Percentiles rank a stretch among this genome's conserved stretches.
These are phyloP conservation scores for Hermaeophaga mercurialis DNA, from an alignment of 2,888 invertebrate genomes.

Conservation along the genomic window DNA sequence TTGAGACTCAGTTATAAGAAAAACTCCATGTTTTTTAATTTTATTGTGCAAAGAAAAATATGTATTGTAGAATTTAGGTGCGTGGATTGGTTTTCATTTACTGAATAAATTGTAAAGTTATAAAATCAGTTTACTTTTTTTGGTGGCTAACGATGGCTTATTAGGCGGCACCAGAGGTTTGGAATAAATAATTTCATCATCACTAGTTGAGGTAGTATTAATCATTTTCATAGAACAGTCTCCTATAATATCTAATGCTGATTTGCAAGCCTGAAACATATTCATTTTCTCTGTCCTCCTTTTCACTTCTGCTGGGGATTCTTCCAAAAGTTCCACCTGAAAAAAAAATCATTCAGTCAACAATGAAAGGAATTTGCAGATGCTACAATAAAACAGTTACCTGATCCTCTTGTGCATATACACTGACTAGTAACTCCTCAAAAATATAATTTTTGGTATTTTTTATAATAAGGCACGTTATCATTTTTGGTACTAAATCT, in stretches of 20 bases:
- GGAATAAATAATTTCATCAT: conserved; percentile 19
- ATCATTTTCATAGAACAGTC: conserved; percentile 84
- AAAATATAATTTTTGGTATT: conserved; percentile 97
- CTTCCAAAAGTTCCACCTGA: conserved; percentile 96
- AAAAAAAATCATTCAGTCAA: conserved; percentile 18
- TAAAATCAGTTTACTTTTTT: conserved; percentile 40
- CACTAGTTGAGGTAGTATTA: conserved; percentile 18
- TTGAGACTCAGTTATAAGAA: too few species aligned
- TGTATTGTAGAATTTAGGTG: too few species aligned
- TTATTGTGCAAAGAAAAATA: too few species aligned
- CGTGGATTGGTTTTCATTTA: too few species aligned
- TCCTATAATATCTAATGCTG: conserved; percentile 94
- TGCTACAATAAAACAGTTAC: conserved; percentile 57
- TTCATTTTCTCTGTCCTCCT: conserved; percentile 97
- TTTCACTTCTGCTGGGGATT: conserved; percentile 93
- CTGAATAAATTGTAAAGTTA: too few species aligned
- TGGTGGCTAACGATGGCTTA: conserved; percentile 30
- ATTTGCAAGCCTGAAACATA: conserved; percentile 99
- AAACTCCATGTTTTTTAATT: too few species aligned
- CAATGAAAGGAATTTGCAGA: not conserved
- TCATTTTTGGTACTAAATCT: conserved; percentile 97
- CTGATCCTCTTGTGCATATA: conserved; percentile 97
- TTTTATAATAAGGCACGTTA: conserved; percentile 98
- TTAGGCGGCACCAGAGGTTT: conserved; percentile 11
- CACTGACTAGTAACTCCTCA: conserved; percentile 92